Evolutionary conservation across 2,113 vertebrate species (phyloP).

Genomic region (Trogon surrucura): DNA sequence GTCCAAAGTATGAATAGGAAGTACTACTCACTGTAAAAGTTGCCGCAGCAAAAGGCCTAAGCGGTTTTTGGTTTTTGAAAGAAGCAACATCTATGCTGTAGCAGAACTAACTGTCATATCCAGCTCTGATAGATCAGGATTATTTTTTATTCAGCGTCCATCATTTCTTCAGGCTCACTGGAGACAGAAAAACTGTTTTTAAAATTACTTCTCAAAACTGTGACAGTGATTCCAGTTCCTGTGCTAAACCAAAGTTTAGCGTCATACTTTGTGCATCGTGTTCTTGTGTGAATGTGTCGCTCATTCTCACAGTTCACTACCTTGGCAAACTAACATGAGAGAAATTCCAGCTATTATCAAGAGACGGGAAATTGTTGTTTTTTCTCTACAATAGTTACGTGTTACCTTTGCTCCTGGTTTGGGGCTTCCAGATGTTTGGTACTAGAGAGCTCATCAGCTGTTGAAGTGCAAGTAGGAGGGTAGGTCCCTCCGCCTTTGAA

Average conservation of each 20-base stretch:
- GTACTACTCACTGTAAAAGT: not conserved
- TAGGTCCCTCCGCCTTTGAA: not conserved
- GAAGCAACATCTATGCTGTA: not conserved
- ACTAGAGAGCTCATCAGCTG: not conserved
- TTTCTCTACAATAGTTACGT: not conserved
- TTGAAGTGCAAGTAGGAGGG: not conserved
- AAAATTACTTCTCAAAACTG: not conserved
- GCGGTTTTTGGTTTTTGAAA: not conserved
- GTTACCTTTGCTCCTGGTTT: not conserved
- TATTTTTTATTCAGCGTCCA: not conserved
- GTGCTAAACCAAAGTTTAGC: not conserved
- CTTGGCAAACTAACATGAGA: not conserved
- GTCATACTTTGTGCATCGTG: fast-evolving
- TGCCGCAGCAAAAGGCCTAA: not conserved
- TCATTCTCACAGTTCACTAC: not conserved
- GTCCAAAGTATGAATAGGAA: not conserved
- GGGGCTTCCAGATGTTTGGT: not conserved
- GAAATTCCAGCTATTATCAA: not conserved
- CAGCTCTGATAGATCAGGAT: not conserved
- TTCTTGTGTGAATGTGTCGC: not conserved
- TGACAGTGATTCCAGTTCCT: not conserved
- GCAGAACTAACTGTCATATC: not conserved
- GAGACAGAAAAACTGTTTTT: not conserved
- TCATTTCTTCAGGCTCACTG: not conserved
- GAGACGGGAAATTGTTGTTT: not conserved